Evolutionary conservation across 1,140 invertebrate genomes (phyloP).

Genomic region (Drosophila kepulauana): DNA sequence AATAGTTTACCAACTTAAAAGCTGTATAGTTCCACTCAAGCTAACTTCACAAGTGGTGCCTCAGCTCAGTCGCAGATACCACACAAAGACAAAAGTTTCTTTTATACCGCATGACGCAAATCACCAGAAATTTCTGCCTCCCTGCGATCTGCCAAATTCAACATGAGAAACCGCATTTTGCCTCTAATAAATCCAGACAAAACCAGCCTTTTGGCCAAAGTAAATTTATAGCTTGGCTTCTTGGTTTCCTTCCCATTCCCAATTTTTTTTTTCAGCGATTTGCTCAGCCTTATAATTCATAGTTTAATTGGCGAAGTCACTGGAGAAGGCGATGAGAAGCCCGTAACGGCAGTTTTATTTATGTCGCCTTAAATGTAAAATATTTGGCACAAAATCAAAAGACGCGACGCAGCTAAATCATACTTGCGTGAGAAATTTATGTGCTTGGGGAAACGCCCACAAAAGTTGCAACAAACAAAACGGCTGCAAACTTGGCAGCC

Average conservation of each 20-base stretch:
- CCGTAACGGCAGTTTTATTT: conserved; percentile 62
- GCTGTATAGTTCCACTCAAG: background rate
- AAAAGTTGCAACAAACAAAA: conserved; percentile 26
- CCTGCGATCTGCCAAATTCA: conserved; percentile 56
- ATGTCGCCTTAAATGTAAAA: conserved; percentile 77
- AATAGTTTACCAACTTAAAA: conserved; percentile 10
- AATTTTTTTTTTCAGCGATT: conserved; percentile 59
- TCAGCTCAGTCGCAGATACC: conserved; percentile 2
- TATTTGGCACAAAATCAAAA: conserved; percentile 78
- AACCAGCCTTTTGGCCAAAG: conserved; percentile 72
- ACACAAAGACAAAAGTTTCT: conserved; percentile 50
- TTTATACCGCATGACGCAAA: conserved; percentile 39
- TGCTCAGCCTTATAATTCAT: conserved; percentile 78
- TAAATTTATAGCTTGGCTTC: conserved; percentile 71
- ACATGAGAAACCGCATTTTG: conserved; percentile 70
- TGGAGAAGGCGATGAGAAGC: conserved; percentile 8
- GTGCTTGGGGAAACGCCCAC: conserved; percentile 34
- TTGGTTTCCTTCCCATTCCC: conserved; percentile 12
- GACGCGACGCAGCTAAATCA: conserved; percentile 60
- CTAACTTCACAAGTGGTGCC: conserved; percentile 8
- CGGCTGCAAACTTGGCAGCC: conserved; percentile 59
- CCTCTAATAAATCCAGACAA: conserved; percentile 71
- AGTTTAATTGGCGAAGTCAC: conserved; percentile 76
- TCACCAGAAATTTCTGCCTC: conserved; percentile 28
- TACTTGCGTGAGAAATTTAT: conserved; percentile 54